A percentile compares a stretch with the other conserved stretches of the same genome.
Conservation (phyloP, 2,113 vertebrate species). For the Hipposideros armiger region DNA sequence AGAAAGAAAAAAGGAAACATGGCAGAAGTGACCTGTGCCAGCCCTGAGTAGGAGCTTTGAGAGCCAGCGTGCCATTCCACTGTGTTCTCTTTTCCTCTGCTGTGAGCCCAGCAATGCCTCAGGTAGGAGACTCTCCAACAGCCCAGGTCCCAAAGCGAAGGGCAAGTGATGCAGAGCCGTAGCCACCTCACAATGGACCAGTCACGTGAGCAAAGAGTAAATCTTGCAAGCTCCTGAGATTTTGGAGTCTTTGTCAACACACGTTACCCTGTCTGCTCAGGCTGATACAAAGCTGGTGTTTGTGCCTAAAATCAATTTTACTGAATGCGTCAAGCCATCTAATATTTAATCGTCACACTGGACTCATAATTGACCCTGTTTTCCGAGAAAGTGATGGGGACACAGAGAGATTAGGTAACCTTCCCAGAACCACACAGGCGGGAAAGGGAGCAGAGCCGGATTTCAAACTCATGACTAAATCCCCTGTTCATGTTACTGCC, state of each 20-base stretch:
- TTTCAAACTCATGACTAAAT: background rate
- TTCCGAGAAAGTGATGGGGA: slow-evolving; percentile 23
- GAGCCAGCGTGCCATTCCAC: background rate
- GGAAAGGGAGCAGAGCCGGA: background rate
- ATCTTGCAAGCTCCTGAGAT: background rate
- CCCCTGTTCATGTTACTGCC: background rate
- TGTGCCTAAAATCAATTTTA: background rate
- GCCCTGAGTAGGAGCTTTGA: background rate
- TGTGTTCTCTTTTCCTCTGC: background rate
- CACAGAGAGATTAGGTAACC: background rate
- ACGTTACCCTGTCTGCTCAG: background rate
- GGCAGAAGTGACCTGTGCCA: background rate
- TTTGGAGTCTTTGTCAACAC: background rate
- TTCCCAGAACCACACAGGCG: background rate
- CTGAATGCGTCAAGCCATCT: background rate
- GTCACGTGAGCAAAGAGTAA: background rate
- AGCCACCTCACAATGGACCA: background rate
- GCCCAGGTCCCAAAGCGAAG: background rate
- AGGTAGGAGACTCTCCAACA: background rate
- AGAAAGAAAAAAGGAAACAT: background rate
- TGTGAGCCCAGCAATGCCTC: background rate
- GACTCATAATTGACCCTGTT: background rate
- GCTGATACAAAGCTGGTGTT: background rate
- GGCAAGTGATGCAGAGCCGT: background rate
- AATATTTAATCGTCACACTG: background rate